Conservation (phyloP, 2,888 invertebrate genomes). For the Napeogenes inachia region DNA sequence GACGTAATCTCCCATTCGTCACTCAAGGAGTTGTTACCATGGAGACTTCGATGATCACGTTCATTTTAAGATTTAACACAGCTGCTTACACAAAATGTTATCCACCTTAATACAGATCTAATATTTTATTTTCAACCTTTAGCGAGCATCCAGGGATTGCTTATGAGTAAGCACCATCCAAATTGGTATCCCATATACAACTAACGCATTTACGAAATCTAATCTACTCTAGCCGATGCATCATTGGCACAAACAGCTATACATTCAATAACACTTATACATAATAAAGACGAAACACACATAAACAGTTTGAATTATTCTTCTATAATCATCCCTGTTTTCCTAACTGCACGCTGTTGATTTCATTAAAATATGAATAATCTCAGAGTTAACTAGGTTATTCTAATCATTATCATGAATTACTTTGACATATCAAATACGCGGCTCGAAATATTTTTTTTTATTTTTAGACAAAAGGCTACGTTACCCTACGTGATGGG, state of each 20-base stretch:
- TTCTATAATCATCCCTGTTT: conserved; percentile 75
- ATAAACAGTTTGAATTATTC: conserved; percentile 65
- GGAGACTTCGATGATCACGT: conserved; percentile 26
- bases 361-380: conserved; percentile 62
- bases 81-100: conserved; percentile 32
- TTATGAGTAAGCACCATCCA: conserved; percentile 42
- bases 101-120: conserved; percentile 32
- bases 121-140: conserved; percentile 62
- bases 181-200: conserved; percentile 42
- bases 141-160: conserved; percentile 58
- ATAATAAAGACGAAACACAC: conserved; percentile 69
- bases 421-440: conserved; percentile 78
- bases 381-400: conserved; percentile 70
- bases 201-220: conserved; percentile 50
- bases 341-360: conserved; percentile 73
- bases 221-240: conserved; percentile 61
- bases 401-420: conserved; percentile 74
- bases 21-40: conserved; percentile 19
- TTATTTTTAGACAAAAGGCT: conserved; percentile 59
- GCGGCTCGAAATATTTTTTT: conserved; percentile 75
- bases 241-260: conserved; percentile 63
- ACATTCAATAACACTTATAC: conserved; percentile 73
- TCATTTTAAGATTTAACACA: conserved; percentile 33
- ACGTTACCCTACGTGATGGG: conserved; percentile 71
- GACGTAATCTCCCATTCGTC: conserved; percentile 28